phyloP scores from a whole-genome alignment of 2,113 vertebrate species.

The Brienomyrus longianalis region DNA sequence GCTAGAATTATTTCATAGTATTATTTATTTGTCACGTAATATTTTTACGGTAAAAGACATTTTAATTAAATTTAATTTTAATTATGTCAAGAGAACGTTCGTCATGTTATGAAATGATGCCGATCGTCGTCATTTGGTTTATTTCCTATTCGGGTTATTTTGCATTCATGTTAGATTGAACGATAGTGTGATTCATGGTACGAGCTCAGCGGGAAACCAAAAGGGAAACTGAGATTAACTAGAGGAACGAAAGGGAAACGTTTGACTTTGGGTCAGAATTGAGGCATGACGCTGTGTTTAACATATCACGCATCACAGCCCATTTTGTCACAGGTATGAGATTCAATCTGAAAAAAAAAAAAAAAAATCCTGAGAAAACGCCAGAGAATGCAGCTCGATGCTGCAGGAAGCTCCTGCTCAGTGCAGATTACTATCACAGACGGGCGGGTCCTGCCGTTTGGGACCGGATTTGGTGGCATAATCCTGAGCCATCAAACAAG shows the following conservation, averaged over 20 bases:
- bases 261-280: not conserved
- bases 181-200: not conserved
- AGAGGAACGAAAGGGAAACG: not conserved
- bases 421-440: slow-evolving; percentile 55
- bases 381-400: not conserved
- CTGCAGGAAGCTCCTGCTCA: not conserved
- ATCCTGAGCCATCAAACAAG: slow-evolving; percentile 68
- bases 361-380: not conserved
- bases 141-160: no score
- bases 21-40: not conserved
- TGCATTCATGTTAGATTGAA: not conserved
- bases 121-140: not conserved
- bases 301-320: not conserved
- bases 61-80: no score
- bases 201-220: not conserved
- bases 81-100: no score
- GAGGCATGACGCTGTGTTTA: not conserved
- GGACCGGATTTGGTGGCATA: slow-evolving; percentile 63
- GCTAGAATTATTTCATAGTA: not conserved
- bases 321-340: not conserved
- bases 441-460: slow-evolving; percentile 61
- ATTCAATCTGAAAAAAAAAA: not conserved
- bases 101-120: not conserved
- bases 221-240: not conserved
- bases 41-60: not conserved